Base-by-base conservation (phyloP, 2,113 vertebrate genomes). In the Carassius gibelio region DNA sequence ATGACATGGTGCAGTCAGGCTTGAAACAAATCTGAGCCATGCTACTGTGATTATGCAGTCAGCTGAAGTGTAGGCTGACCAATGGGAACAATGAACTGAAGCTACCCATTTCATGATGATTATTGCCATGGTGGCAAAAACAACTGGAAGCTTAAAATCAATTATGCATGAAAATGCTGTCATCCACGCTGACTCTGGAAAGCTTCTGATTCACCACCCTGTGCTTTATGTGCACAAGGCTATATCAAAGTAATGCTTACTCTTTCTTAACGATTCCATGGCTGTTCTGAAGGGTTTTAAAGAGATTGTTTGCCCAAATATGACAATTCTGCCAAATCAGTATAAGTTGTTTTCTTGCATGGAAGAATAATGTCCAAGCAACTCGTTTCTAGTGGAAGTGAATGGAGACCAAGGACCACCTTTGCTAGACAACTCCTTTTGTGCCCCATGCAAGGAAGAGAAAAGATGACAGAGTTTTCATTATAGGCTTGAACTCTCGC, bases 81-180 rank as follows among this genome's bases (percentile, higher is more conserved):
- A 82, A 71, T 82, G 45, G 23, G 64, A 82, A 82, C 80, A 82
- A 71, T 82, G 80, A 82, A 38, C 26, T 34, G 64, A 71, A 71
- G 57, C 80, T 82, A 69, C 48, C 80, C 80, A 52, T 71, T 82
- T 82, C 80, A 82, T 55, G 23, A 69, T 82, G 62, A 82, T 82
- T 69, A 82, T 55, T 71, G 64, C 8, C 19, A 82, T 69, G 64
- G 64, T 52, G 80, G 80, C 10, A 71, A 82, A 82, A 82, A 82
- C 80, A 81, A 81, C 78, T 50, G 45, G 64, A 82, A 82, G 80
- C 45, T 69, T 82, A 68, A 82, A 82, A 82, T 82, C 80, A 50
- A 82, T 82, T 82, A 71, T 71, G 64, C 80, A 82, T 71, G 66
- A 82, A 82, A 48, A 55, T 38, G 64, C 48, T 82, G 80, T 82